Evolutionary conservation across 1,140 invertebrate species (phyloP), one percentile per base, ranked within the genome.

Genomic region (Drosophila triauraria): DNA sequence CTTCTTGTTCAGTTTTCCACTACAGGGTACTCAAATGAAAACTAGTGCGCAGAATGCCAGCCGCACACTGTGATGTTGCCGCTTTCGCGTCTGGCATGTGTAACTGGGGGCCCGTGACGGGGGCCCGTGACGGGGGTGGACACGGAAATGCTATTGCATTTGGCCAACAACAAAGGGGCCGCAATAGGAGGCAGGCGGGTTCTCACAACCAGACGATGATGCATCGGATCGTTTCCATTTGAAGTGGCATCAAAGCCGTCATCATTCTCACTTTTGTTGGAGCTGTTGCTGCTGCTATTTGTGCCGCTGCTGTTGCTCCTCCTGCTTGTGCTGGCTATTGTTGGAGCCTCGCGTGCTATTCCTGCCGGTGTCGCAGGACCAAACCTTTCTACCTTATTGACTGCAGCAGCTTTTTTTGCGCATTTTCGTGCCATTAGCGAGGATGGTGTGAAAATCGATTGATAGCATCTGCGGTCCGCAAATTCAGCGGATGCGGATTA

Each of bases 181-280:
- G 27, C 50, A 57, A 62, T 48, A 60, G 35, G 27, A 35, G 15
- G 48, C 42, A 30, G 38, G 30, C 17, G 57, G 38, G 38, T 56
- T 68, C 75, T 68, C 47, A 57, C 59, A 57, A 17, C 42, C 48
- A 56, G 75, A 75, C 61, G 54, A 68, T 63, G 63, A 64, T 79
- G 80, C 70, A 69, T 75, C 69, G 75, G 47, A 70, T 67, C 80
- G 63, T 83, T 83, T 82, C 69, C 72, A 83, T 83, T 83, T 78
- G 75, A 79, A 79, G 63, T 75, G 80, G 80, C 80, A 82, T 70
- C 80, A 83, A 69, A 82, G 62, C 78, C 78, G 50, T 75, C 78
- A 75, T 75, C 71, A 60, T 75, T 63, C 27, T 63, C 71, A 30
- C 71, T 42, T 42, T 75, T 75, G 70, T 50, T 46, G 57, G 47